These are phyloP conservation scores for Drosophila quinaria DNA, from an alignment of 2,888 invertebrate genomes.

Conservation along the genomic window DNA sequence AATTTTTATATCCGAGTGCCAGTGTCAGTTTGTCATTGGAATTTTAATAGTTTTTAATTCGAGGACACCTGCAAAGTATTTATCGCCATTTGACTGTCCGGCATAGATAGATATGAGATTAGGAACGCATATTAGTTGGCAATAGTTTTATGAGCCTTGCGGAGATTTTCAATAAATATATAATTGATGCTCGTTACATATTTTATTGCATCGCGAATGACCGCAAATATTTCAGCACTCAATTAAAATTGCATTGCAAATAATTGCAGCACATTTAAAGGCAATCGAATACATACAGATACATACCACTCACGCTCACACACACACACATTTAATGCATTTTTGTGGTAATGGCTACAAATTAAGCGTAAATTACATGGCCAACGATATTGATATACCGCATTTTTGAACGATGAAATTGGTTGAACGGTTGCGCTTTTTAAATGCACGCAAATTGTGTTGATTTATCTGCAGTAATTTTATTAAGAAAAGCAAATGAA, in stretches of 20 bases:
- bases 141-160: conserved; percentile 35
- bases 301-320: background rate
- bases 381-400: conserved; percentile 71
- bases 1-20: background rate
- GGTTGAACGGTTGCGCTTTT: conserved; percentile 55
- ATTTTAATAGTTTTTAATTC: conserved; percentile 12
- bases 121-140: conserved; percentile 35
- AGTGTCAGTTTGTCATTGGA: background rate
- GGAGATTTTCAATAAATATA: conserved; percentile 50
- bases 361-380: conserved; percentile 79
- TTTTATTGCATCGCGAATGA: conserved; percentile 48
- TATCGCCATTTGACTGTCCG: conserved; percentile 9
- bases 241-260: conserved; percentile 79
- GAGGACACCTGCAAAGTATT: background rate
- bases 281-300: conserved; percentile 11
- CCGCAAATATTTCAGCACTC: conserved; percentile 80
- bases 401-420: conserved; percentile 49
- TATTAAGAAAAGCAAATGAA: conserved; percentile 64
- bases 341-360: conserved; percentile 78
- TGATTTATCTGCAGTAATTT: conserved; percentile 63
- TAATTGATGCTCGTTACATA: conserved; percentile 48
- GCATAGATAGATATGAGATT: conserved; percentile 6
- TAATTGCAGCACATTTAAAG: conserved; percentile 80
- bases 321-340: conserved; percentile 66
- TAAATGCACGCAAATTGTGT: conserved; percentile 45